Evolutionary conservation across 2,888 invertebrate genomes (phyloP).

Genomic region (Empis stercorea): DNA sequence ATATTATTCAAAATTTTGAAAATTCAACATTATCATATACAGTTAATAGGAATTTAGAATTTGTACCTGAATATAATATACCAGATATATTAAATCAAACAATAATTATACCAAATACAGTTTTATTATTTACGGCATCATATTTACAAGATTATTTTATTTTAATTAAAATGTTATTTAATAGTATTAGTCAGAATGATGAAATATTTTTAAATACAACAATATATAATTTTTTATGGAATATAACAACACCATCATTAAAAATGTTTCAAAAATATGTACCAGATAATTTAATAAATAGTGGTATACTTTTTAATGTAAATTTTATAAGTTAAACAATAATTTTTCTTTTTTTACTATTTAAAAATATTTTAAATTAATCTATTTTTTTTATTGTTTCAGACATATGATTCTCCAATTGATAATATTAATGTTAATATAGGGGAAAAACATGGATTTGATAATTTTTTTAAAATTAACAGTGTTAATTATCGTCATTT

Average conservation of each 20-base stretch:
- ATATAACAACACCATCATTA: constrained; percentile 49
- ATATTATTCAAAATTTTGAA: constrained; percentile 13
- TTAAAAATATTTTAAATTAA: too few relatives aligned
- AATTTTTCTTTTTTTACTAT: background rate
- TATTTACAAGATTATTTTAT: constrained; percentile 43
- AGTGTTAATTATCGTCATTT: constrained; percentile 42
- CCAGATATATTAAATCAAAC: constrained; percentile 43
- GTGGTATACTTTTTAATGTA: constrained; percentile 42
- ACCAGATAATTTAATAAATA: constrained; percentile 46
- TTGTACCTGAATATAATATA: constrained; percentile 44
- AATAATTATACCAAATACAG: constrained; percentile 28
- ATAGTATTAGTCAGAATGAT: constrained; percentile 35
- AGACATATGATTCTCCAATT: constrained; percentile 24
- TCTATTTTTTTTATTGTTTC: background rate
- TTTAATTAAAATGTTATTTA: constrained; percentile 30
- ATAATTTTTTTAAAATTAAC: constrained; percentile 49
- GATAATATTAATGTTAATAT: constrained; percentile 48
- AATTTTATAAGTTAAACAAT: too few relatives aligned
- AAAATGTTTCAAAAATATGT: constrained; percentile 39
- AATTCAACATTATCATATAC: constrained; percentile 38
- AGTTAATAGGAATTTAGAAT: constrained; percentile 42
- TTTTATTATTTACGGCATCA: constrained; percentile 44
- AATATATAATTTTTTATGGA: constrained; percentile 52
- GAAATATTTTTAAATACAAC: constrained; percentile 41
- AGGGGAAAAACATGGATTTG: constrained; percentile 43